phyloP scores from a whole-genome alignment of 2,797 vertebrate species.

The Leucoraja ocellata region DNA sequence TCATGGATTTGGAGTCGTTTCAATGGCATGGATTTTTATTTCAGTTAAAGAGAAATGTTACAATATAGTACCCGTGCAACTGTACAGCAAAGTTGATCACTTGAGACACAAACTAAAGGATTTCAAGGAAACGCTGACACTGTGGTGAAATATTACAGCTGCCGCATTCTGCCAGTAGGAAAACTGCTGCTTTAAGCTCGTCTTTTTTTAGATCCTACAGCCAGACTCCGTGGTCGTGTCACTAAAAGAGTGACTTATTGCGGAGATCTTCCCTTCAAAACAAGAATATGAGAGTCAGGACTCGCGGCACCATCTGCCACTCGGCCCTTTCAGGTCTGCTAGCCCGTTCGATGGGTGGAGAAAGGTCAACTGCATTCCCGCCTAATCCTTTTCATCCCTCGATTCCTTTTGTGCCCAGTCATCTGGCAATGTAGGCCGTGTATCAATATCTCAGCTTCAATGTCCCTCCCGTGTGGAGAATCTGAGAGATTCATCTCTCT shows the following conservation, averaged over 20 bases:
- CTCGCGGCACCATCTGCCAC: neutral
- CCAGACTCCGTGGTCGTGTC: neutral
- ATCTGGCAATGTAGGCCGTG: too few species aligned
- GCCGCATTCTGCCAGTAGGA: neutral
- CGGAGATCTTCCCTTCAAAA: neutral
- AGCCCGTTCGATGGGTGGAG: too few species aligned
- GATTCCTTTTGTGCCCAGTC: too few species aligned
- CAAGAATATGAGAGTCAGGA: neutral
- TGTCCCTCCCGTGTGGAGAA: too few species aligned
- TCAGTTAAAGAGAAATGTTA: neutral
- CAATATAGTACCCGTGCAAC: neutral
- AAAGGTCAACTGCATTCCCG: too few species aligned
- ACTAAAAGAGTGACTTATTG: neutral
- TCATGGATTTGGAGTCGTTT: too few species aligned
- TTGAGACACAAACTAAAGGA: too few species aligned
- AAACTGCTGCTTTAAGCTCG: constrained; percentile 29
- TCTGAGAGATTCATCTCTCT: too few species aligned
- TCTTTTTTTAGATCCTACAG: constrained; percentile 12
- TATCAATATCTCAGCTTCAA: too few species aligned
- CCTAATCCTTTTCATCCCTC: too few species aligned
- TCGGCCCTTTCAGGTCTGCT: too few species aligned
- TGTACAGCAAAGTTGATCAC: neutral
- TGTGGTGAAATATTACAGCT: neutral
- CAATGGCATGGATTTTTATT: neutral
- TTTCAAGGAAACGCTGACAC: neutral